Percentiles rank a stretch among this genome's conserved stretches.
phyloP scores from a whole-genome alignment of 2,888 invertebrate genomes.

The Chrysomela aeneicollis region DNA sequence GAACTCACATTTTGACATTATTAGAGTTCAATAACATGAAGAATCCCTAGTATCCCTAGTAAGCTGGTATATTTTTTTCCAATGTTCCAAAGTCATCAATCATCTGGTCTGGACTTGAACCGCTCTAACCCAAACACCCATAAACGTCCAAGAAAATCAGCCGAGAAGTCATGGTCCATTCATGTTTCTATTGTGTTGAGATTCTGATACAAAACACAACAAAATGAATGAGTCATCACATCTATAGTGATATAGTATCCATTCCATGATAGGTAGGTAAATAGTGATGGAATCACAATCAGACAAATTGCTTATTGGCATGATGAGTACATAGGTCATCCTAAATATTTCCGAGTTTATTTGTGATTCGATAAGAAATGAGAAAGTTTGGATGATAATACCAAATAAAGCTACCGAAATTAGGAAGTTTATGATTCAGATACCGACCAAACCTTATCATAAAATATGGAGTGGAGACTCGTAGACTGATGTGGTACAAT shows the following conservation, averaged over 20 bases:
- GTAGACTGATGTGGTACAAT: too few relatives aligned
- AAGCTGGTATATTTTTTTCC: too few relatives aligned
- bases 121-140: not conserved
- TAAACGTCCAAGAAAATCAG: not conserved
- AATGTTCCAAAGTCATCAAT: too few relatives aligned
- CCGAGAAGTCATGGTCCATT: not conserved
- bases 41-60: too few relatives aligned
- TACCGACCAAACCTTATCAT: too few relatives aligned
- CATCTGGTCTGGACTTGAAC: too few relatives aligned
- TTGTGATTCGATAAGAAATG: not conserved
- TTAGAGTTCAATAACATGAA: too few relatives aligned
- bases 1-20: too few relatives aligned
- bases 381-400: not conserved
- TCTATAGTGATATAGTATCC: not conserved
- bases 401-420: not conserved
- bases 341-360: not conserved
- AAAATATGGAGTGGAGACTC: too few relatives aligned
- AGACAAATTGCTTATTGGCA: too few relatives aligned
- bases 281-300: too few relatives aligned
- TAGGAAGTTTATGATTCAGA: too few relatives aligned
- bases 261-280: not conserved
- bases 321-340: conserved; percentile 9
- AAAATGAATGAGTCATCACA: conserved; percentile 6
- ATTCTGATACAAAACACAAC: not conserved
- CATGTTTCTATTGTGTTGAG: not conserved